Conservation (phyloP, 2,113 vertebrate species). For the Myotis brandtii region DNA sequence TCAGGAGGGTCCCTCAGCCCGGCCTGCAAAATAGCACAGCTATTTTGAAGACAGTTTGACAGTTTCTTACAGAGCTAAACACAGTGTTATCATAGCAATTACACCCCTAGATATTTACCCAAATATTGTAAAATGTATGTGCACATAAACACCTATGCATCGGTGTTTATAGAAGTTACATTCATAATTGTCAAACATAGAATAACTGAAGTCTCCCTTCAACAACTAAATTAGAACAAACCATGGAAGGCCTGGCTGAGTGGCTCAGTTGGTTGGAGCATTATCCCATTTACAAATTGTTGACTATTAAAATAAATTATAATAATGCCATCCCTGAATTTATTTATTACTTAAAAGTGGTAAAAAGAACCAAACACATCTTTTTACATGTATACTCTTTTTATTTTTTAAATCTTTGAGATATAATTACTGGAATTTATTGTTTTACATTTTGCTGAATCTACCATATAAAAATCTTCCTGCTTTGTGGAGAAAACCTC, state of each 20-base stretch:
- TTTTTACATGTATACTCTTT: background rate
- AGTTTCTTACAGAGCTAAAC: slow-evolving; percentile 28
- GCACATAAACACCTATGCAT: background rate
- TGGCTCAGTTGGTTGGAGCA: background rate
- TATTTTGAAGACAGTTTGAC: background rate
- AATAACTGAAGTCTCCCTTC: background rate
- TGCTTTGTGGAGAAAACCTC: slow-evolving; percentile 37
- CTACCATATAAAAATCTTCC: slow-evolving; percentile 59
- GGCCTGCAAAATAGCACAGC: background rate
- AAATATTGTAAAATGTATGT: background rate
- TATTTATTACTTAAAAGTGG: background rate
- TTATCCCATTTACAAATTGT: background rate
- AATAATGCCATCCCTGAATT: background rate
- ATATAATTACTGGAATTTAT: slow-evolving; percentile 59
- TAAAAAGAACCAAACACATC: background rate
- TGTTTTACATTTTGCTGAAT: slow-evolving; percentile 69
- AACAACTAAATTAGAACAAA: slow-evolving; percentile 18
- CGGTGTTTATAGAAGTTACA: background rate
- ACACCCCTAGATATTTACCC: background rate
- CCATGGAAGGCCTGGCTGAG: background rate
- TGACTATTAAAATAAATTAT: background rate
- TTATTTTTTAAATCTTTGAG: slow-evolving; percentile 7
- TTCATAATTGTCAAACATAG: background rate
- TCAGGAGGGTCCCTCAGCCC: no score
- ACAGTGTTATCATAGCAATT: background rate